Conservation (phyloP, 2,888 invertebrate species). For the Mechanitis messenoides region DNA sequence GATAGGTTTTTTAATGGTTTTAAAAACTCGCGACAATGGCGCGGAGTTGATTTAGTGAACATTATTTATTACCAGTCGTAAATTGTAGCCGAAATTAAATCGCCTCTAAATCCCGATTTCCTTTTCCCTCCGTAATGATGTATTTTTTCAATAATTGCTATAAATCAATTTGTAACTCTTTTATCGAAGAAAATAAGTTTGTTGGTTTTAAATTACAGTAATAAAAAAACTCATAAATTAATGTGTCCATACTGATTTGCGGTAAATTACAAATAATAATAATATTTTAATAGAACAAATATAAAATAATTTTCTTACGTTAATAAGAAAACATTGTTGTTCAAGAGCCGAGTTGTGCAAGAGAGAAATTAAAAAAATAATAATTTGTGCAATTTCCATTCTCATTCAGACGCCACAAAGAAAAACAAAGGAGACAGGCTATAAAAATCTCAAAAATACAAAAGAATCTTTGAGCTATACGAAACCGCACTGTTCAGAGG, state of each 20-base stretch:
- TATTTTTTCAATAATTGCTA: slow-evolving; percentile 57
- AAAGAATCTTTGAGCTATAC: slow-evolving; percentile 42
- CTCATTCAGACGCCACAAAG: slow-evolving; percentile 9
- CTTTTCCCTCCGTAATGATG: slow-evolving; percentile 53
- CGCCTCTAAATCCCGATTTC: slow-evolving; percentile 58
- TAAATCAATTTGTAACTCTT: slow-evolving; percentile 53
- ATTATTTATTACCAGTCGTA: slow-evolving; percentile 71
- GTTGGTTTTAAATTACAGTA: slow-evolving; percentile 9
- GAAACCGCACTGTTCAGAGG: slow-evolving; percentile 59
- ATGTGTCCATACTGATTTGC: neutral
- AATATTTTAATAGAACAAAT: too few species aligned
- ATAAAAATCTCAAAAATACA: slow-evolving; percentile 41
- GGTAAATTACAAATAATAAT: too few species aligned
- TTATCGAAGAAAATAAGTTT: slow-evolving; percentile 20
- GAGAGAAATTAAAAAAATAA: slow-evolving; percentile 5
- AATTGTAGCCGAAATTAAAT: slow-evolving; percentile 71
- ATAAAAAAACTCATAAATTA: slow-evolving; percentile 3
- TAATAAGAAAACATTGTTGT: too few species aligned
- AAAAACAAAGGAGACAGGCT: slow-evolving; percentile 26
- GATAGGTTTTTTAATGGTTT: slow-evolving; percentile 73
- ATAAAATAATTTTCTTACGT: too few species aligned
- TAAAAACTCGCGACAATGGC: slow-evolving; percentile 71
- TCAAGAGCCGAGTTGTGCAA: neutral
- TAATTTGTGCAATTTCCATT: slow-evolving; percentile 25
- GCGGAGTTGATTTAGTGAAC: slow-evolving; percentile 55